Evolutionary conservation across 2,888 invertebrate genomes (phyloP), one percentile per base, ranked within the genome.

Genomic region (Drosophila peninsularis): DNA sequence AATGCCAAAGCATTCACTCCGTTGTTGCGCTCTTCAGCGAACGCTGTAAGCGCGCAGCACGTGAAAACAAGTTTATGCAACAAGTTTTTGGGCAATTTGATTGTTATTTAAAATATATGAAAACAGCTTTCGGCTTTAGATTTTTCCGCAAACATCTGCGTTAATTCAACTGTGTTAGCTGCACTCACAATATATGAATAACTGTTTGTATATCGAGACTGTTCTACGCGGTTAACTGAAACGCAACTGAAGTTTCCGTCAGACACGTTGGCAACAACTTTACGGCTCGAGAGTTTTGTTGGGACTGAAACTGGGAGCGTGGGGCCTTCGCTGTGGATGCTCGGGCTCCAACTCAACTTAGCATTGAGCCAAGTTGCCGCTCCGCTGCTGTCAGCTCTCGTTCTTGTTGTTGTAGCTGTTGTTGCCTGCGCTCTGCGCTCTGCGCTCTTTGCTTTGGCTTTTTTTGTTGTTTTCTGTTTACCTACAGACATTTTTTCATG

Each of bases 61-160:
- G 80, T 83, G 83, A 83, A 83, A 84, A 84, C 83, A 66, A 84
- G 83, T 83, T 84, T 83, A 79, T 75, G 79, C 83, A 83, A 85
- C 82, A 80, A 80, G 62, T 47, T 71, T 71, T 72, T 56, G 57
- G 53, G 41, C 47, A 47, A 41, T 55, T 61, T 72, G 34, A 34
- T 64, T 70, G 58, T 71, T 65, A 41, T 57, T 36, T 30, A 14
- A 36, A 50, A 60, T 47, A 9, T 41, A 14, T 30, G 9, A 21
- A 30, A 21, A 62, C 17, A 13, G 11, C 11, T 11, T 52, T 42
- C 50, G 45, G 42, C 27, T 21, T 36, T 21, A 36, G 11, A 19
- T 36, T 52, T 30, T 30, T 4, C 4, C 27, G 7, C 13, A 53
- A 62, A 44, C 24, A 27, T 24, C 9, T 57, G 17, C 37, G 30